Evolutionary conservation across 2,113 vertebrate genomes (phyloP), one percentile per base, ranked within the genome.

Genomic region (Leptobrachium ailaonicum): DNA sequence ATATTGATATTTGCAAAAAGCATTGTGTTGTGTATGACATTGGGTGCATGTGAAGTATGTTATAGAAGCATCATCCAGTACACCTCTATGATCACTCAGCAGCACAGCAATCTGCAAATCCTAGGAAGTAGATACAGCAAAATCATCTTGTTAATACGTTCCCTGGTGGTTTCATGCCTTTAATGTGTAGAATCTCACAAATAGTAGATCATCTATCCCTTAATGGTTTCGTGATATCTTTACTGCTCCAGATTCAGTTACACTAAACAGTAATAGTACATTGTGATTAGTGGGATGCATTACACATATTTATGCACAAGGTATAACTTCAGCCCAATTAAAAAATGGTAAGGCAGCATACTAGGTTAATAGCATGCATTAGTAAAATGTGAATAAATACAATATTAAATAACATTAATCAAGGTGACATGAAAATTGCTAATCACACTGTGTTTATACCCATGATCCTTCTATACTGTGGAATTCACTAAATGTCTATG

Each of bases 91-190:
- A 5, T 50, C 47, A 4, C 47, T 50, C 47, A 50, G 4, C 47
- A 50, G 47, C 47, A 50, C 47, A 50, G 47, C 47, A 50, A 50
- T 50, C 47, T 50, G 47, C 47, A 50, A 50, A 8, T 50, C 47
- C 47, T 50, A 50, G 8, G 47, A 4, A 4, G 63, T 10, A 20
- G 63, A 66, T 66, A 11, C 20, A n/a, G 40, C 63, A 68, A 42
- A 41, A 68, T 72, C 45, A 72, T 20, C 53, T 41, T 72, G 53
- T 54, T 73, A 73, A 73, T 73, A 14, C 42, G 71, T 60, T 58
- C 71, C 71, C 71, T 43, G 20, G 71, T 73, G 71, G 41, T 40
- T 42, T 42, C 13, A 40, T 73, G 54, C 11, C 60, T 73, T 73
- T 43, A 73, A 43, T 41, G 10, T 45, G 43, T 50, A 70, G 68